These are phyloP conservation scores for Anser cygnoides DNA, from an alignment of 2,113 vertebrate species.

Conservation along the genomic window DNA sequence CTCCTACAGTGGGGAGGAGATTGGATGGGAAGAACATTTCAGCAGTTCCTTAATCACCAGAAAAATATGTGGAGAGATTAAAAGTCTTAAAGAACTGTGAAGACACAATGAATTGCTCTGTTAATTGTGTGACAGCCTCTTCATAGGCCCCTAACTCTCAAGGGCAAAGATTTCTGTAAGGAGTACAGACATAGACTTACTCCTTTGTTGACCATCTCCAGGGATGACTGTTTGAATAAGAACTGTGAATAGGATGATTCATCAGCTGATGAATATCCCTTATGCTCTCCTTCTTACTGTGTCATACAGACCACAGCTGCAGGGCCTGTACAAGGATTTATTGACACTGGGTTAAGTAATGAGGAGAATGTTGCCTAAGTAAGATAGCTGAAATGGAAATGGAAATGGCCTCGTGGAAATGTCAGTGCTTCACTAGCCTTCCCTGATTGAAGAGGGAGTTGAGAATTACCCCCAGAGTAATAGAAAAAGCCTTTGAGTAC, in stretches of 20 bases:
- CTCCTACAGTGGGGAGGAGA: not conserved
- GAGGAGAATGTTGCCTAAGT: not conserved
- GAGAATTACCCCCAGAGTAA: not conserved
- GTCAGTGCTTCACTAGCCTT: not conserved
- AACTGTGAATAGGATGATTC: slow-evolving; percentile 54
- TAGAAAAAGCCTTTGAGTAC: not conserved
- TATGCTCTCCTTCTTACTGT: slow-evolving; percentile 17
- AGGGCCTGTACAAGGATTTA: not conserved
- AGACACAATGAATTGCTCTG: slow-evolving; percentile 30
- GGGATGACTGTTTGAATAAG: slow-evolving; percentile 20
- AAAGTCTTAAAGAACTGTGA: slow-evolving; percentile 13
- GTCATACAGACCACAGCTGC: slow-evolving; percentile 39
- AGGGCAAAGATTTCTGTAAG: slow-evolving; percentile 32
- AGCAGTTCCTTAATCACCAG: not conserved
- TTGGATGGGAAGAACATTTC: not conserved
- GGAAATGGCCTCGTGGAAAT: not conserved
- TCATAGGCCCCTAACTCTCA: not conserved
- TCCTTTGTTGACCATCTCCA: slow-evolving; percentile 39
- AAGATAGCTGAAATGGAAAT: not conserved
- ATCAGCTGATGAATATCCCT: slow-evolving; percentile 40
- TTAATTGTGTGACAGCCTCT: slow-evolving; percentile 5
- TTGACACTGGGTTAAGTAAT: not conserved
- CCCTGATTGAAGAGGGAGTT: not conserved
- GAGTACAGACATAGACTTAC: not conserved
- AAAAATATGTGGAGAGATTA: slow-evolving; percentile 43